A percentile compares a stretch with the other conserved stretches of the same genome.
These are phyloP conservation scores for Petrophora chlorosata DNA, from an alignment of 2,888 invertebrate species.

Conservation along the genomic window DNA sequence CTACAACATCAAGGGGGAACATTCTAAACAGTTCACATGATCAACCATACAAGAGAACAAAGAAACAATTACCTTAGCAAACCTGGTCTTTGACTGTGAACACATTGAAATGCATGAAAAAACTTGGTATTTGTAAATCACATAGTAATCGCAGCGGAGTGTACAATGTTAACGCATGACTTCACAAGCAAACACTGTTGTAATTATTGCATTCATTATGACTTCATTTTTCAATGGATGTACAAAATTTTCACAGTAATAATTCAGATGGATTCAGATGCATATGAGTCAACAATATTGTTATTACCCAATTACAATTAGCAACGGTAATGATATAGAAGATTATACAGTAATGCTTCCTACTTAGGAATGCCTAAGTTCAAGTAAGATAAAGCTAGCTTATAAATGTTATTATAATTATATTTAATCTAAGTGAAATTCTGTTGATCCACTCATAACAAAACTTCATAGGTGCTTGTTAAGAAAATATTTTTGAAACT, in stretches of 20 bases:
- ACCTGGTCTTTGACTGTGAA: conserved; percentile 29
- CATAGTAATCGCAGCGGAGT: conserved; percentile 34
- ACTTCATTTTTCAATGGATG: conserved; percentile 23
- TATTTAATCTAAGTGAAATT: too few relatives aligned
- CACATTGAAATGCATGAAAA: conserved; percentile 28
- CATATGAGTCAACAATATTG: too few relatives aligned
- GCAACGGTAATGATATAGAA: too few relatives aligned
- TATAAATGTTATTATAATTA: too few relatives aligned
- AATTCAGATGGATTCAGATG: too few relatives aligned
- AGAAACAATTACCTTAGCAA: conserved; percentile 23
- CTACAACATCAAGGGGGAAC: conserved; percentile 10
- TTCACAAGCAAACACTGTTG: conserved; percentile 31
- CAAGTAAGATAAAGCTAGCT: too few relatives aligned
- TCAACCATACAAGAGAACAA: conserved; percentile 16
- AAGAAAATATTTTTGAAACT: too few relatives aligned
- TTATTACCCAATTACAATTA: too few relatives aligned
- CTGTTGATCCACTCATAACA: too few relatives aligned
- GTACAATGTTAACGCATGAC: conserved; percentile 48
- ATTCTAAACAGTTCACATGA: conserved; percentile 20
- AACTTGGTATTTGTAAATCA: conserved; percentile 35
- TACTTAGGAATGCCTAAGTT: too few relatives aligned
- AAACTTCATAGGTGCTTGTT: too few relatives aligned
- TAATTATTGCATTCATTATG: conserved; percentile 43
- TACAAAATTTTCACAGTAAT: conserved; percentile 26
- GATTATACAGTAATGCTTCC: too few relatives aligned